Percentiles rank a stretch among this genome's conserved stretches.
Evolutionary conservation across 2,888 invertebrate genomes (phyloP).

Genomic region (Troides oblongomaculatus): DNA sequence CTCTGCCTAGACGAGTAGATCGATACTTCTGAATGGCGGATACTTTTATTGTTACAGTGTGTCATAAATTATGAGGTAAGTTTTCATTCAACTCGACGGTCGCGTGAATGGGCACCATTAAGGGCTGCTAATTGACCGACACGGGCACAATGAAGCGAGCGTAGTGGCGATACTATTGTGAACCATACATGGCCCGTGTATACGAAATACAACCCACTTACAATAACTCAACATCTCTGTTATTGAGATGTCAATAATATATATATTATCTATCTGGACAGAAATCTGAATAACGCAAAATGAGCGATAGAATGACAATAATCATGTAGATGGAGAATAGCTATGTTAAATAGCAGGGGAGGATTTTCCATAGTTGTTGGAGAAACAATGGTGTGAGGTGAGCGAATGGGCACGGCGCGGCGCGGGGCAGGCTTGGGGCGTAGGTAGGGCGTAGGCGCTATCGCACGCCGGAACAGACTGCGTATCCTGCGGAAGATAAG

Average conservation of each 20-base stretch:
- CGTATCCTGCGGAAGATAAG: constrained; percentile 51
- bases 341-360: neutral
- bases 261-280: neutral
- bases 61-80: constrained; percentile 48
- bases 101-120: constrained; percentile 67
- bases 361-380: constrained; percentile 8
- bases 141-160: constrained; percentile 53
- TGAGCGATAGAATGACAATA: neutral
- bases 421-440: constrained; percentile 36
- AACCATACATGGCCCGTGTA: constrained; percentile 39
- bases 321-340: too few species aligned
- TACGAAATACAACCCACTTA: constrained; percentile 7
- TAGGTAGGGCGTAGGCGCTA: constrained; percentile 44
- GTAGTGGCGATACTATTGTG: constrained; percentile 46
- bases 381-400: constrained; percentile 16
- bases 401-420: constrained; percentile 14
- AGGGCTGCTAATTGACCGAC: constrained; percentile 68
- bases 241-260: neutral
- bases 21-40: constrained; percentile 41
- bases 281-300: neutral
- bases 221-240: neutral
- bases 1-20: constrained; percentile 38
- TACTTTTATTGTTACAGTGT: constrained; percentile 36
- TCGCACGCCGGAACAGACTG: constrained; percentile 55
- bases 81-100: constrained; percentile 57